A percentile compares a stretch with the other conserved stretches of the same genome.
These are phyloP conservation scores for Melipona quadrifasciata DNA, from an alignment of 1,140 invertebrate genomes.

Conservation along the genomic window DNA sequence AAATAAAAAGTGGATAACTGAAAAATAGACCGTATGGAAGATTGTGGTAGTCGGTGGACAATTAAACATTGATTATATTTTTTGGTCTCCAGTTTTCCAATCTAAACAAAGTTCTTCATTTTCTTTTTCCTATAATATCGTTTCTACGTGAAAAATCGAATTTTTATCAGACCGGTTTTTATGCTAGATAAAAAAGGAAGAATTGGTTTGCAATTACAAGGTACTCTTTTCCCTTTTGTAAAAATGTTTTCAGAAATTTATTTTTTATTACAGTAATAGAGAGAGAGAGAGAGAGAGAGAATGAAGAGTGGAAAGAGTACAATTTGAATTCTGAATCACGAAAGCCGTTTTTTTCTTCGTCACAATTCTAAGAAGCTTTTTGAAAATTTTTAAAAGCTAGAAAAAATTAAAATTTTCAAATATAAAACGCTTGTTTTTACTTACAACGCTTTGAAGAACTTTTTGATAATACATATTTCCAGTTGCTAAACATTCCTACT, in stretches of 20 bases:
- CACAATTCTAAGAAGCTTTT: neutral
- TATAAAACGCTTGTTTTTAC: too few relatives aligned
- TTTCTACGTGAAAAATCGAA: neutral
- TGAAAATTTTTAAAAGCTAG: neutral
- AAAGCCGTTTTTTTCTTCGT: neutral
- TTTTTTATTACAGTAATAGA: neutral
- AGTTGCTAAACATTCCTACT: too few relatives aligned
- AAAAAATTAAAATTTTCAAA: too few relatives aligned
- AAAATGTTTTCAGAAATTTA: neutral
- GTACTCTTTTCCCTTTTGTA: neutral
- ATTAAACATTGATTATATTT: neutral
- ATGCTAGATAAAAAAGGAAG: neutral
- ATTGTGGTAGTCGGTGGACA: neutral
- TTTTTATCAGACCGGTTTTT: neutral
- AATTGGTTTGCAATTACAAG: neutral
- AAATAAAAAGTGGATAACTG: neutral
- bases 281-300: neutral
- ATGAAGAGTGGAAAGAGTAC: neutral
- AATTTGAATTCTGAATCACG: neutral
- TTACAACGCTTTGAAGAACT: too few relatives aligned
- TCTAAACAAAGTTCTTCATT: neutral
- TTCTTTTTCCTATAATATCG: neutral
- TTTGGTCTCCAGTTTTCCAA: neutral
- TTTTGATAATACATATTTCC: too few relatives aligned
- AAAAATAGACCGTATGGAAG: neutral